Evolutionary conservation across 1,140 invertebrate genomes (phyloP), one percentile per base, ranked within the genome.

Genomic region (Drosophila pruinosa): DNA sequence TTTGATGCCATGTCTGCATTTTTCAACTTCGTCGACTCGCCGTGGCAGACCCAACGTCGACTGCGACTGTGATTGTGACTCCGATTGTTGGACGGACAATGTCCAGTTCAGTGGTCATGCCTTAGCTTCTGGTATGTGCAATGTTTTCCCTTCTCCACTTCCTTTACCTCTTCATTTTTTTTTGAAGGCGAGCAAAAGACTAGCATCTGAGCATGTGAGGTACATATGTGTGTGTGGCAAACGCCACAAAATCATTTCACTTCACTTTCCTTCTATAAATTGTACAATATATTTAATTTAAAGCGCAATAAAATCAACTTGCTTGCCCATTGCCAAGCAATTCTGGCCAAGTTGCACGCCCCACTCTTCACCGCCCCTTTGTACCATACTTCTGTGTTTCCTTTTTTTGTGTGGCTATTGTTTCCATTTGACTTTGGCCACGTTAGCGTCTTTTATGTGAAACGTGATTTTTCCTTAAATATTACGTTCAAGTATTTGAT

Each of bases 281-380:
- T 88, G 81, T 77, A 68, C 73, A 81, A 77, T 81, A 81, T 79
- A 86, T 86, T 81, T 77, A 69, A 88, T 86, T 88, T 88, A 85
- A 88, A 70, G 82, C 81, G 73, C 82, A 88, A 85, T 85, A 85
- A 81, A 88, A 85, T 88, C 81, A 86, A 86, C 64, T 86, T 63
- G 57, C 69, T 45, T 70, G 58, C 63, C 63, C 63, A 67, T 72
- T 75, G 77, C 50, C 41, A 36, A 22, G 53, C 53, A 43, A 47
- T 45, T 17, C 34, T 3, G 22, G 8, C 31, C 67, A 64, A 71
- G 61, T 57, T 61, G 36, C 68, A 63, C 41, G 59, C 67, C 21
- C 21, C 59, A 4, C 24, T 43, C 7, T 17, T 0, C 4, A 15
- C 4, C 47, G 7, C 31, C 10, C n/a, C 10, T n/a, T 12, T n/a